Conservation (phyloP, 2,797 vertebrate species). For the Pseudotriccus pelzelni region DNA sequence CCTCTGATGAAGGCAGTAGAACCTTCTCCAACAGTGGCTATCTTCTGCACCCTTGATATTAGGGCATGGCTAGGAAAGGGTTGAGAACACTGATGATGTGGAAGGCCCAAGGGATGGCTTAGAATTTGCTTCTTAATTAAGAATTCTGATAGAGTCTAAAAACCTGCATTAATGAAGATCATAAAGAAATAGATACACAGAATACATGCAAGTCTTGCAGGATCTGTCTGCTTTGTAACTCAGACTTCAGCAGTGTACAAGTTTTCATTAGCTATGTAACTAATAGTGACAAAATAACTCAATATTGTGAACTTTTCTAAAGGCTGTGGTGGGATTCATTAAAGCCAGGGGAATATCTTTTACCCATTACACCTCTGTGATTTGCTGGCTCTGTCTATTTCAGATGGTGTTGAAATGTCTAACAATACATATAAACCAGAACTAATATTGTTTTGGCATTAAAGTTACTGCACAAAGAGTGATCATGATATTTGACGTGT, state of each 20-base stretch:
- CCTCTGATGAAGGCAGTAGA: not conserved
- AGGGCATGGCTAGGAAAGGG: not conserved
- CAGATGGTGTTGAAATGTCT: not conserved
- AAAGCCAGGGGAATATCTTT: not conserved
- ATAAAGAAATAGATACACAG: not conserved
- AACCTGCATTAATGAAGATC: not conserved
- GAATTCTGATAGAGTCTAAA: not conserved
- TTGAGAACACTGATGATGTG: not conserved
- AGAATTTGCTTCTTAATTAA: not conserved
- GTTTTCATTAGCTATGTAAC: not conserved
- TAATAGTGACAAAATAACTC: conserved; percentile 31
- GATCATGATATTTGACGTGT: conserved; percentile 27
- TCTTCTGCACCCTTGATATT: not conserved
- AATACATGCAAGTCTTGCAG: not conserved
- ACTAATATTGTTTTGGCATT: conserved; percentile 52
- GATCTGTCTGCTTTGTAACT: not conserved
- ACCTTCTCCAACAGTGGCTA: not conserved
- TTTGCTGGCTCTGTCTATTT: not conserved
- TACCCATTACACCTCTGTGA: not conserved
- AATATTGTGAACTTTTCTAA: conserved; percentile 25
- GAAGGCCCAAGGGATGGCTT: not conserved
- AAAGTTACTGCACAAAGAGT: conserved; percentile 11
- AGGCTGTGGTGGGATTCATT: conserved; percentile 39
- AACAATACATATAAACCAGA: not conserved
- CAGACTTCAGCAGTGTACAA: not conserved